Evolutionary conservation across 2,113 vertebrate species (phyloP).

Genomic region (Taurulus bubalis): DNA sequence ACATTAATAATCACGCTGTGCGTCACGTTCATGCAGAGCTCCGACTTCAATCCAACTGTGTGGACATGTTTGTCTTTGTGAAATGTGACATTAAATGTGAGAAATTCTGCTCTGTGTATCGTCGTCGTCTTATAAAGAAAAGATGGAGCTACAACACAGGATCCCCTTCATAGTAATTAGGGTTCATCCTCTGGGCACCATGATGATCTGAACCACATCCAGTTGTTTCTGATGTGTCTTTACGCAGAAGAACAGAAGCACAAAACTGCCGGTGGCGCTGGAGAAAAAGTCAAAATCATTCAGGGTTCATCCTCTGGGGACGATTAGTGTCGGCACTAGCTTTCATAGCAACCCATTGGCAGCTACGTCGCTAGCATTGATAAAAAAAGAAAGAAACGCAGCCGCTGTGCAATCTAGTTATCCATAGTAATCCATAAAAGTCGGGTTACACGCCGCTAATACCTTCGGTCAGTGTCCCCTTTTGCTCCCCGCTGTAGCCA

Average conservation of each 20-base stretch:
- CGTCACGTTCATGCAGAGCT: neutral
- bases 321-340: neutral
- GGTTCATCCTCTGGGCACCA: neutral
- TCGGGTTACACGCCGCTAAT: no score
- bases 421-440: no score
- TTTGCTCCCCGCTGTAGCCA: no score
- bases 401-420: no score
- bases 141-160: no score
- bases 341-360: neutral
- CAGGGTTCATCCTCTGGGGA: neutral
- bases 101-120: no score
- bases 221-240: neutral
- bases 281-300: neutral
- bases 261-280: neutral
- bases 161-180: neutral
- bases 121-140: no score
- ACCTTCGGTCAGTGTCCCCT: no score
- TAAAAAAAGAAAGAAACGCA: neutral
- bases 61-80: neutral
- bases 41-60: no score
- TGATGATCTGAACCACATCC: neutral
- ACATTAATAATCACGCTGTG: constrained; percentile 35
- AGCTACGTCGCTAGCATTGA: neutral
- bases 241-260: neutral
- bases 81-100: neutral